phyloP scores from a whole-genome alignment of 2,888 invertebrate genomes.

The Dilophus febrilis region DNA sequence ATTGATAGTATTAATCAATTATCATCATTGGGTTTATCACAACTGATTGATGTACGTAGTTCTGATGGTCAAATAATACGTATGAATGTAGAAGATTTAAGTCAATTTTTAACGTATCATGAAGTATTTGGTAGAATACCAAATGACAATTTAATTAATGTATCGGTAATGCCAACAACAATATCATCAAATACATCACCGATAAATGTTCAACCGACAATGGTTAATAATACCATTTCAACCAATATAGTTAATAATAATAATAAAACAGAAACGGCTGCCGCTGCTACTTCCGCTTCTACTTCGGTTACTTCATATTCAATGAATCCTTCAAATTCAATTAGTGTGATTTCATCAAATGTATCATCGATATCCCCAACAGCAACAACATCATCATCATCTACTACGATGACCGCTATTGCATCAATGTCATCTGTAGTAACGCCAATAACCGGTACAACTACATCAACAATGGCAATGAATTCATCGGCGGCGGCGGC shows the following conservation, averaged over 20 bases:
- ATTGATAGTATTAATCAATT: too few relatives aligned
- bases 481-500: background rate
- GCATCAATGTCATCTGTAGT: background rate
- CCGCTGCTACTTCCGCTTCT: too few relatives aligned
- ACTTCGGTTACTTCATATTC: too few relatives aligned
- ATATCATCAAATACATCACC: conserved; percentile 24
- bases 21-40: too few relatives aligned
- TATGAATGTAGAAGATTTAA: conserved; percentile 68
- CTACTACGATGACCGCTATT: conserved; percentile 7
- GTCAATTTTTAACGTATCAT: conserved; percentile 68
- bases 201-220: background rate
- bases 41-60: conserved; percentile 42
- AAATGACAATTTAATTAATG: conserved; percentile 30
- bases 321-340: conserved; percentile 11
- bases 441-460: background rate
- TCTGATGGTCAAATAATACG: conserved; percentile 57
- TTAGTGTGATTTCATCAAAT: too few relatives aligned
- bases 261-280: too few relatives aligned
- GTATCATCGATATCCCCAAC: too few relatives aligned
- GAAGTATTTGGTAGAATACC: conserved; percentile 61
- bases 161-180: conserved; percentile 23
- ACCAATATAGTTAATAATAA: conserved; percentile 1
- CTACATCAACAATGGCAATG: background rate
- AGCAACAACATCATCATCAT: conserved; percentile 1
- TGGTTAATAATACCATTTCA: conserved; percentile 7